Evolutionary conservation across 1,140 invertebrate species (phyloP).

Genomic region (Gryllus bimaculatus): DNA sequence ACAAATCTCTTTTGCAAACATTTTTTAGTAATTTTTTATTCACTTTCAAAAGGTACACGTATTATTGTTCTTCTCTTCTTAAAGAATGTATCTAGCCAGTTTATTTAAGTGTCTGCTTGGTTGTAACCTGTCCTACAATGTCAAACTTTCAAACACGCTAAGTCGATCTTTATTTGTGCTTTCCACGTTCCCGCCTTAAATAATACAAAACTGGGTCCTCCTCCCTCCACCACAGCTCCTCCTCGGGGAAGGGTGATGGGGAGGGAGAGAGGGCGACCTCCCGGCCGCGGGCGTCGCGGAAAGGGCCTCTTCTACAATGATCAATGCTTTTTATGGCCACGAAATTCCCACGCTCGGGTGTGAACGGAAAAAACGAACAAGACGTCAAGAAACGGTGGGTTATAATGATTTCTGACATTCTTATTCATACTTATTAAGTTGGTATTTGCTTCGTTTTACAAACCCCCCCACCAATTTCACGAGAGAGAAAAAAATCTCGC

Average conservation of each 20-base stretch:
- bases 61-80: no score
- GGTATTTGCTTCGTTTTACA: not conserved
- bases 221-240: not conserved
- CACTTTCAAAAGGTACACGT: no score
- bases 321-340: not conserved
- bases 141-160: no score
- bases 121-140: no score
- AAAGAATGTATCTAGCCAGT: no score
- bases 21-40: no score
- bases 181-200: no score
- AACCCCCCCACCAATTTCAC: not conserved
- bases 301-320: not conserved
- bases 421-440: not conserved
- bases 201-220: no score
- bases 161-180: no score
- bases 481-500: not conserved
- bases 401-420: slow-evolving; percentile 5
- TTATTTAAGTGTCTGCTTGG: no score
- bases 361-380: slow-evolving; percentile 1
- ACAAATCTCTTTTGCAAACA: no score
- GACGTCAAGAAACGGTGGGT: not conserved
- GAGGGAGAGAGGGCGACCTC: not conserved
- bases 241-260: not conserved
- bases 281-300: not conserved
- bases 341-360: not conserved